phyloP scores from a whole-genome alignment of 2,113 vertebrate species.

The Numida meleagris region DNA sequence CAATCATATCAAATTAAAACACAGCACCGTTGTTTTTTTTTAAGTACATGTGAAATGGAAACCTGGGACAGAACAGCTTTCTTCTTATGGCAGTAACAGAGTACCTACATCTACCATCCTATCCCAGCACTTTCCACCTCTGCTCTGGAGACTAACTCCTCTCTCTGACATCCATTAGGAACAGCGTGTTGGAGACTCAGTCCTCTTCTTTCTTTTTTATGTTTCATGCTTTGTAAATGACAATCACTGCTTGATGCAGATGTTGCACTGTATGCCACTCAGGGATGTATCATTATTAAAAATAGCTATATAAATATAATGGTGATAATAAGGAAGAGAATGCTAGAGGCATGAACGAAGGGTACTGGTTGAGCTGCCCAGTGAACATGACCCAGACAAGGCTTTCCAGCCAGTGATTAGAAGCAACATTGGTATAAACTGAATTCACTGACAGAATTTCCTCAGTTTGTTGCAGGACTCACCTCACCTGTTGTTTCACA shows the following conservation, averaged over 20 bases:
- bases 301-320: conserved; percentile 69
- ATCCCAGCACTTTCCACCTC: conserved; percentile 38
- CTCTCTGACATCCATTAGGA: neutral
- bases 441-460: conserved; percentile 79
- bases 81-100: conserved; percentile 4
- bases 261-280: conserved; percentile 85
- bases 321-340: conserved; percentile 71
- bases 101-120: neutral
- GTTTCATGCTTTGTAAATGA: conserved; percentile 78
- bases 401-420: conserved; percentile 82
- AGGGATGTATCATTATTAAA: conserved; percentile 84
- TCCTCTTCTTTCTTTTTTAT: conserved; percentile 37
- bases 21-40: neutral
- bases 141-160: neutral
- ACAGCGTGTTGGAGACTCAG: neutral
- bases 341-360: conserved; percentile 73
- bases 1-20: neutral
- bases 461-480: conserved; percentile 19
- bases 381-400: conserved; percentile 87
- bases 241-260: conserved; percentile 87
- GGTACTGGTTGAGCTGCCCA: conserved; percentile 58
- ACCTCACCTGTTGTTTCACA: neutral
- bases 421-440: conserved; percentile 64
- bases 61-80: conserved; percentile 15
- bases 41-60: conserved; percentile 14